A percentile compares a stretch with the other conserved stretches of the same genome.
Evolutionary conservation across 64 coral and sea anemone genomes (phyloP).

Genomic region (Actinia equina): DNA sequence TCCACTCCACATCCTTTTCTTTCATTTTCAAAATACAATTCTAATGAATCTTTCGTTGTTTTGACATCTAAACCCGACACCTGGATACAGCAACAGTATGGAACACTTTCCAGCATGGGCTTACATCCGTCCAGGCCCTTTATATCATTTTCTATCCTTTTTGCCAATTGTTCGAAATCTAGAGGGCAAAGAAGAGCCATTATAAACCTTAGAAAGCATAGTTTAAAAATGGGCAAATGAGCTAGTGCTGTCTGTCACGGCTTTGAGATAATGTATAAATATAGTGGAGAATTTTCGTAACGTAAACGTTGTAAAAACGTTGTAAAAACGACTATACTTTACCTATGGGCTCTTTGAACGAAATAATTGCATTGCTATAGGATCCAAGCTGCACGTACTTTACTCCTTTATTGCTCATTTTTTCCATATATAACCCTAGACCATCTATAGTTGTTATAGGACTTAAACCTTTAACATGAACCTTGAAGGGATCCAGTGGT

Average conservation of each 20-base stretch:
- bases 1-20: slow-evolving; percentile 41
- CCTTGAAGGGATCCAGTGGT: slow-evolving; percentile 33
- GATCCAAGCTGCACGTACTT: slow-evolving; percentile 13
- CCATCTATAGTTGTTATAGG: slow-evolving; percentile 29
- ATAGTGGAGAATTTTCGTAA: neutral
- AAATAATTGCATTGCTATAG: slow-evolving; percentile 26
- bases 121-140: slow-evolving; percentile 36
- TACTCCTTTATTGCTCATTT: slow-evolving; percentile 24
- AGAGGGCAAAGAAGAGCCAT: neutral
- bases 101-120: slow-evolving; percentile 32
- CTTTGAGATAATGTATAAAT: neutral
- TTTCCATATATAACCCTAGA: slow-evolving; percentile 42
- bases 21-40: slow-evolving; percentile 55
- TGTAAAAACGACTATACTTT: neutral
- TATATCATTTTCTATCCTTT: slow-evolving; percentile 21
- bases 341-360: slow-evolving; percentile 41
- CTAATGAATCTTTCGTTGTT: slow-evolving; percentile 28
- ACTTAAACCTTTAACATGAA: slow-evolving; percentile 43
- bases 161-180: slow-evolving; percentile 34
- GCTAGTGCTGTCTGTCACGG: too few species aligned
- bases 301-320: too few species aligned
- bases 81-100: slow-evolving; percentile 44
- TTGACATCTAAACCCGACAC: slow-evolving; percentile 35
- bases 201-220: too few species aligned
- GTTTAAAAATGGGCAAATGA: too few species aligned